Evolutionary conservation across 2,797 vertebrate genomes (phyloP).

Genomic region (Sphenodon punctatus): DNA sequence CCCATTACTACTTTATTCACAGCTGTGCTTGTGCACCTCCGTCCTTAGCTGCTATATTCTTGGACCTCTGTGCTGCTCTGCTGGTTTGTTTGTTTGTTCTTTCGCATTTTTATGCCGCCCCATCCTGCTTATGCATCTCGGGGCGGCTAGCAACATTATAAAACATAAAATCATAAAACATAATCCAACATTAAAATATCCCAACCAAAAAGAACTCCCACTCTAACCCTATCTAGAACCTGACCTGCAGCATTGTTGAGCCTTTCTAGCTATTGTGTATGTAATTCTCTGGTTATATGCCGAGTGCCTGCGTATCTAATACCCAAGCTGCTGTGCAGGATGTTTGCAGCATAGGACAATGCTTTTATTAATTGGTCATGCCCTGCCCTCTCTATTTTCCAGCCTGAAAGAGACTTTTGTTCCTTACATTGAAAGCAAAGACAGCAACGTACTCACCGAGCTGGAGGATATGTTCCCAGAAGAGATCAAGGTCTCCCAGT

Average conservation of each 20-base stretch:
- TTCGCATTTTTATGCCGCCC: too few relatives aligned
- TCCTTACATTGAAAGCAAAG: slow-evolving; percentile 83
- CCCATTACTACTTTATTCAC: accelerated
- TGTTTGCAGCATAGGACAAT: accelerated
- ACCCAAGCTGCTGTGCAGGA: accelerated
- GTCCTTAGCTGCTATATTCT: neutral
- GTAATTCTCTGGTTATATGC: accelerated
- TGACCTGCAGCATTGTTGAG: neutral
- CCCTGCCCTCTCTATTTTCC: slow-evolving; percentile 24
- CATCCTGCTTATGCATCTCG: too few relatives aligned
- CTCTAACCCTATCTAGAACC: too few relatives aligned
- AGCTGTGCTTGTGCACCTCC: neutral
- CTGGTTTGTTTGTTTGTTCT: neutral
- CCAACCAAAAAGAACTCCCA: too few relatives aligned
- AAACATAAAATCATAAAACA: too few relatives aligned
- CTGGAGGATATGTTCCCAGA: slow-evolving; percentile 82
- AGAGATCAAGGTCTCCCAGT: slow-evolving; percentile 79
- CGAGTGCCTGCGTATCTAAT: accelerated
- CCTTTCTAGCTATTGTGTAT: neutral
- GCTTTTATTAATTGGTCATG: accelerated
- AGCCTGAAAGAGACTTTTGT: slow-evolving; percentile 84
- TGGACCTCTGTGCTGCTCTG: neutral
- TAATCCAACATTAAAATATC: too few relatives aligned
- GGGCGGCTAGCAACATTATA: too few relatives aligned
- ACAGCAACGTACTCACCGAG: slow-evolving; percentile 70